A percentile compares a stretch with the other conserved stretches of the same genome.
phyloP scores from a whole-genome alignment of 1,140 invertebrate species.

The Microplitis demolitor region DNA sequence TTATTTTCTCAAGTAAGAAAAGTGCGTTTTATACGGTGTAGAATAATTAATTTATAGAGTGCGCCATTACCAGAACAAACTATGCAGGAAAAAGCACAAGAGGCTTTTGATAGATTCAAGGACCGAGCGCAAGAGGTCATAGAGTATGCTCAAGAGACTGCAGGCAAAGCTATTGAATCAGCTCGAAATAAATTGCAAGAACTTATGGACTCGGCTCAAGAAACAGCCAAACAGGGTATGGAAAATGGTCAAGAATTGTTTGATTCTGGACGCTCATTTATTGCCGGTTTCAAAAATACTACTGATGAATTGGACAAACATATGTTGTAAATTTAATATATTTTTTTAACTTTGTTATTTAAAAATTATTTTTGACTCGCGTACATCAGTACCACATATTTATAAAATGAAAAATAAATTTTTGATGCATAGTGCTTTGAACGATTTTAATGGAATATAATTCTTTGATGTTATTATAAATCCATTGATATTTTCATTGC shows the following conservation, averaged over 20 bases:
- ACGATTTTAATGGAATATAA: too few species aligned
- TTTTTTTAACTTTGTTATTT: too few species aligned
- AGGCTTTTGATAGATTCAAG: constrained; percentile 12
- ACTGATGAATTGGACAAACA: not conserved
- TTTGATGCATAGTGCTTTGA: too few species aligned
- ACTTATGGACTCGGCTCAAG: constrained; percentile 11
- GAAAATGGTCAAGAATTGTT: not conserved
- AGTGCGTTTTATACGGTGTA: not conserved
- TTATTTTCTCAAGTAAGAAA: not conserved
- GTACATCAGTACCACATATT: too few species aligned
- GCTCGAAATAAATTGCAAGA: not conserved
- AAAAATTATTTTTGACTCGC: too few species aligned
- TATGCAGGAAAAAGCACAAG: constrained; percentile 11
- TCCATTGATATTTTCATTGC: too few species aligned
- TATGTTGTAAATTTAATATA: not conserved
- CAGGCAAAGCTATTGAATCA: constrained; percentile 10
- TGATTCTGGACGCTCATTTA: not conserved
- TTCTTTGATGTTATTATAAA: too few species aligned
- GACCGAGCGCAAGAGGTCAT: constrained; percentile 4
- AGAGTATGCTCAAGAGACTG: constrained; percentile 9
- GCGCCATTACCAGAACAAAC: constrained; percentile 7
- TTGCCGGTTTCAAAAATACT: not conserved
- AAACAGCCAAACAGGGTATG: not conserved
- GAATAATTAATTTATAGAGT: not conserved
- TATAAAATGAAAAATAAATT: too few species aligned